These are phyloP conservation scores for human DNA, from an alignment of 2,113 vertebrate genomes.

Conservation along the genomic window GRCh38 chr11:20163501-20164000, in stretches of 20 bases:
- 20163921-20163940: background rate
- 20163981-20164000: constrained; percentile 40
- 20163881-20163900: too few relatives aligned
- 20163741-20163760: background rate
- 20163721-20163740: background rate
- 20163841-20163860: rapidly evolving
- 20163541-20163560: background rate
- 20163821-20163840: background rate
- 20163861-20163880: background rate
- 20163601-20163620: rapidly evolving
- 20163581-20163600: rapidly evolving
- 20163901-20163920: background rate
- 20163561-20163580: rapidly evolving
- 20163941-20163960: background rate
- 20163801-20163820: rapidly evolving
- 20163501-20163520: background rate
- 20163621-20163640: background rate
- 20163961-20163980: background rate
- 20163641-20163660: too few relatives aligned
- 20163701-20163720: background rate
- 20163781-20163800: rapidly evolving
- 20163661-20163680: background rate
- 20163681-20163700: background rate
- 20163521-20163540: background rate
- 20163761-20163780: background rate